These are phyloP conservation scores for Erinaceus europaeus DNA, from an alignment of 2,113 vertebrate species.

Conservation along the genomic window DNA sequence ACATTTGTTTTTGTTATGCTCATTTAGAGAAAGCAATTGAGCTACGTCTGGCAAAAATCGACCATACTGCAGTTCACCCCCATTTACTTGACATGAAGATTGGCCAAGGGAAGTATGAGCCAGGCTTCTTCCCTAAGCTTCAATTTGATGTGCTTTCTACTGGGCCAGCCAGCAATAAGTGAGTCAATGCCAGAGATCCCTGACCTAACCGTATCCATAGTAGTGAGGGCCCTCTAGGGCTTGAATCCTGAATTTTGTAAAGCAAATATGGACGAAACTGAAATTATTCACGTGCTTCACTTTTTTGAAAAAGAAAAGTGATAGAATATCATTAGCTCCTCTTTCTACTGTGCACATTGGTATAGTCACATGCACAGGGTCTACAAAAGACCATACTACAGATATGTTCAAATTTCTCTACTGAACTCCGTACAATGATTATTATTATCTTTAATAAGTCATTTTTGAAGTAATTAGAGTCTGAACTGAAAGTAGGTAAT, in stretches of 20 bases:
- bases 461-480: neutral
- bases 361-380: neutral
- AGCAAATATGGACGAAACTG: neutral
- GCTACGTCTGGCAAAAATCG: slow-evolving; percentile 94
- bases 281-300: neutral
- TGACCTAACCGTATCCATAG: neutral
- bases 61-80: slow-evolving; percentile 96
- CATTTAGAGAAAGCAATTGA: slow-evolving; percentile 95
- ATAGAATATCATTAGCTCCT: neutral
- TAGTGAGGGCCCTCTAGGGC: neutral
- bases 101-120: slow-evolving; percentile 97
- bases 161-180: slow-evolving; percentile 98
- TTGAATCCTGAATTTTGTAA: neutral
- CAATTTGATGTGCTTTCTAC: slow-evolving; percentile 96
- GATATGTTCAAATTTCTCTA: neutral
- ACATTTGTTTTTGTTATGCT: neutral
- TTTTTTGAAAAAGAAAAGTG: slow-evolving; percentile 4
- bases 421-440: neutral
- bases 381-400: neutral
- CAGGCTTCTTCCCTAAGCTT: slow-evolving; percentile 96
- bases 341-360: neutral
- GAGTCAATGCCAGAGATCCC: slow-evolving; percentile 61
- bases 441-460: neutral
- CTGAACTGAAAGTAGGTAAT: neutral
- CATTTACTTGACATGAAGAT: slow-evolving; percentile 99